Conservation (phyloP, 2,888 invertebrate species). For the Palloptera scutellata region DNA sequence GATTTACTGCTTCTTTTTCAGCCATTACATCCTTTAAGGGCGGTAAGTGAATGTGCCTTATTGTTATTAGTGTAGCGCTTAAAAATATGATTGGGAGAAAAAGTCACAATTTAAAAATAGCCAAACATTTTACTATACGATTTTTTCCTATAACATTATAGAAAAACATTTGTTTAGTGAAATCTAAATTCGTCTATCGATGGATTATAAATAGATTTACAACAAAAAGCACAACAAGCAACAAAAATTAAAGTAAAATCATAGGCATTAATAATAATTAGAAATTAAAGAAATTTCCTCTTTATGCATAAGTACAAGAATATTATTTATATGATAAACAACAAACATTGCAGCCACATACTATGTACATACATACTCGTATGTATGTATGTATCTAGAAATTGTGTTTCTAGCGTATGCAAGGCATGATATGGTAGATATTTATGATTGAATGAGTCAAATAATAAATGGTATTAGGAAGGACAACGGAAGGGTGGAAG, state of each 20-base stretch:
- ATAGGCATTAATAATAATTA: no score
- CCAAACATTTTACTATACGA: conserved; percentile 5
- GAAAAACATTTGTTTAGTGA: conserved; percentile 22
- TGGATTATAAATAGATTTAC: conserved; percentile 50
- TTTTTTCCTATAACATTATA: conserved; percentile 12
- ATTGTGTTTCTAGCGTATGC: neutral
- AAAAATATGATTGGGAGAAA: conserved; percentile 22
- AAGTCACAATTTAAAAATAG: conserved; percentile 33
- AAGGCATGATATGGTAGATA: neutral
- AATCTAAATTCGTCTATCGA: conserved; percentile 53
- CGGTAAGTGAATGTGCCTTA: no score
- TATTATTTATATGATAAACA: no score
- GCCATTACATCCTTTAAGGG: no score
- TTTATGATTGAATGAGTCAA: neutral
- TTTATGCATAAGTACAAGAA: no score
- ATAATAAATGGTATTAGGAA: neutral
- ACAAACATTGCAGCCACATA: no score
- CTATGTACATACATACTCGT: neutral
- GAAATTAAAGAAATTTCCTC: no score
- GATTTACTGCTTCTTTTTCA: no score
- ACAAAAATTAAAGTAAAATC: no score
- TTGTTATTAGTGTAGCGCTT: neutral
- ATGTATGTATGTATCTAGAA: neutral
- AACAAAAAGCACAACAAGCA: conserved; percentile 26
- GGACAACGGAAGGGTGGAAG: neutral